Evolutionary conservation across 1,140 invertebrate genomes (phyloP), one percentile per base, ranked within the genome.

Genomic region (Asbolus verrucosus): DNA sequence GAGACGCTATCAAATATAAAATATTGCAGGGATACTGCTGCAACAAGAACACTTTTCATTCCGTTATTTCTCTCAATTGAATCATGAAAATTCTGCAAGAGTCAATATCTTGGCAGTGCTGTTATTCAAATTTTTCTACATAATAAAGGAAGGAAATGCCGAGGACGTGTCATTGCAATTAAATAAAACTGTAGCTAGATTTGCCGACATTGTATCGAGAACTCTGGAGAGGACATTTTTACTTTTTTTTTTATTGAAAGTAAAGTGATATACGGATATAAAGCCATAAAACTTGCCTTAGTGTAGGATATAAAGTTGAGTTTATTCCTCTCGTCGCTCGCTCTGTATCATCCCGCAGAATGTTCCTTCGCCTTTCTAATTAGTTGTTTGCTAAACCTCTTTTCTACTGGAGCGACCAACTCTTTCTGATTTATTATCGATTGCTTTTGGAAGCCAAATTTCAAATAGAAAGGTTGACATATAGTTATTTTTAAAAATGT

Each of bases 1-100:
- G 62, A 60, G 61, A 65, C 43, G 46, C 69, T 50, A 70, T 65
- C 62, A 70, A 63, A 70, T 70, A 65, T 70, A 65, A 65, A 65
- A 65, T 65, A 65, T 65, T 24, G 38, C 38, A 14, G 33, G 16
- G 60, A 39, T 39, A 39, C 31, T 61, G 33, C 38, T 36, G 11
- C 33, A 36, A 36, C 33, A 36, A 36, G 33, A 36, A 36, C 33
- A 36, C 33, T 36, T 36, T 36, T 36, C 33, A 36, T 36, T 36
- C 11, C 33, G 33, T 36, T 36, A 36, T 36, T 36, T 36, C 11
- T 36, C 33, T 6, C 33, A 36, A 36, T 36, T 36, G 33, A 36
- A 36, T 36, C 33, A 50, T 50, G 43, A 50, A 50, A 6, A 50
- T 50, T 50, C 24, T 24, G 5, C 19, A 59, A 9, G 27, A 59